Base-by-base conservation (phyloP, 2,113 vertebrate species). In the Felis chaus region DNA sequence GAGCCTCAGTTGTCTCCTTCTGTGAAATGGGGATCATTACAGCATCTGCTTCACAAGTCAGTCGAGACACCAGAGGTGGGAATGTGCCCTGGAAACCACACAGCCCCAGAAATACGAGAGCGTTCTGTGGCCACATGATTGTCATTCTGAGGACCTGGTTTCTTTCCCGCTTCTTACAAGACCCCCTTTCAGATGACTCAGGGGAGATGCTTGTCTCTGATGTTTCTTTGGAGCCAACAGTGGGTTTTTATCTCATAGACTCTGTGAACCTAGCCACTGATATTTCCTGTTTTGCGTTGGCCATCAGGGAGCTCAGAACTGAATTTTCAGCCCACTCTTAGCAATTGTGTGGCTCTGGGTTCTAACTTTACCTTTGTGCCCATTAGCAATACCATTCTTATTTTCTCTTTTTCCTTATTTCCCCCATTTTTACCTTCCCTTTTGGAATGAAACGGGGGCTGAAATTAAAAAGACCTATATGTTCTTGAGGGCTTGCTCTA, bases 361-460 rank as follows among this genome's bases (percentile, higher is more conserved):
- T 82, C 68, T 50, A 78, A 36, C 61, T 25, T 36, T 53, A 33
- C 39, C 7, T 76, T 50, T n/a, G 31, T 33, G 21, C 48, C 57
- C 71, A 63, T 63, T 53, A 83, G 45, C 27, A 88, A 61, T 3
- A 6, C 36, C 29, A 48, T 31, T 5, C 14, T 66, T 41, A 84
- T 92, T 84, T 94, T 89, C 50, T 53, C 48, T 84, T 63, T 78
- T 50, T 53, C 63, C 31, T 83, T 83, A 63, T n/a, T 95, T 57
- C 76, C 31, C 71, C 82, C 65, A 29, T 76, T 66, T 71, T 85
- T 84, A 71, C 19, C 61, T 84, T 88, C 21, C 29, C 78, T 91
- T 92, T 71, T 53, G 78, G 50, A 81, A 36, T 66, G 45, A 79
- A 48, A 29, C 50, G 45, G 33, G 23, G 16, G 19, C 41, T 25